A percentile compares a stretch with the other conserved stretches of the same genome.
Evolutionary conservation across 2,113 vertebrate genomes (phyloP).

Genomic region (Rattus rattus): DNA sequence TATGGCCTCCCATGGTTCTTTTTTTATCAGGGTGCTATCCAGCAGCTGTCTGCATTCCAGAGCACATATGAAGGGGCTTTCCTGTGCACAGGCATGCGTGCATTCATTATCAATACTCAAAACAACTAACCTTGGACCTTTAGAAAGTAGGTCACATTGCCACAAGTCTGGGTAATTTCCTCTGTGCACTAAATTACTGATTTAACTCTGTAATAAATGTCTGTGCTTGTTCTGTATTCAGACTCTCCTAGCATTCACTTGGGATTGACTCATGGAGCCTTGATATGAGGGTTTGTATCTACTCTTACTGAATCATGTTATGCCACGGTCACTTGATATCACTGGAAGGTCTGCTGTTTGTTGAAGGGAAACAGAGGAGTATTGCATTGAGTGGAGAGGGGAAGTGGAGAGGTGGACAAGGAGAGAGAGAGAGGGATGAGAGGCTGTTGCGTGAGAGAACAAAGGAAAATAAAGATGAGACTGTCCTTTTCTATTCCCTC

Average conservation of each 20-base stretch:
- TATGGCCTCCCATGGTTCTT: neutral
- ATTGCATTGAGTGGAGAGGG: neutral
- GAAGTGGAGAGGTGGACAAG: rapidly evolving
- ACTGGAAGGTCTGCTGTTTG: neutral
- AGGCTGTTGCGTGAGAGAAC: neutral
- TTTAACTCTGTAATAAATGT: neutral
- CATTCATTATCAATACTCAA: neutral
- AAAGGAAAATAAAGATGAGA: neutral
- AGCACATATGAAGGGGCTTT: rapidly evolving
- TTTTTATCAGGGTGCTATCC: neutral
- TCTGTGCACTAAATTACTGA: neutral
- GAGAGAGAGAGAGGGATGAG: neutral
- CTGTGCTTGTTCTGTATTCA: neutral
- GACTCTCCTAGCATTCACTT: too few relatives aligned
- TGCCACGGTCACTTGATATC: neutral
- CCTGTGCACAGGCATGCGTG: too few relatives aligned
- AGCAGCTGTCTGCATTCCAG: neutral
- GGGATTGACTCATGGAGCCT: neutral
- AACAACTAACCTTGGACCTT: neutral
- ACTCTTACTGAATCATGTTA: neutral
- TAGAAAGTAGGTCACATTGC: rapidly evolving
- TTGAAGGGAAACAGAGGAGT: neutral
- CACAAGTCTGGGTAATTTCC: rapidly evolving
- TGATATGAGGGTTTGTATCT: neutral
- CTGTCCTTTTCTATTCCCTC: neutral